A percentile compares a stretch with the other conserved stretches of the same genome.
These are phyloP conservation scores for Heterocephalus glaber DNA, from an alignment of 2,113 vertebrate genomes.

Conservation along the genomic window DNA sequence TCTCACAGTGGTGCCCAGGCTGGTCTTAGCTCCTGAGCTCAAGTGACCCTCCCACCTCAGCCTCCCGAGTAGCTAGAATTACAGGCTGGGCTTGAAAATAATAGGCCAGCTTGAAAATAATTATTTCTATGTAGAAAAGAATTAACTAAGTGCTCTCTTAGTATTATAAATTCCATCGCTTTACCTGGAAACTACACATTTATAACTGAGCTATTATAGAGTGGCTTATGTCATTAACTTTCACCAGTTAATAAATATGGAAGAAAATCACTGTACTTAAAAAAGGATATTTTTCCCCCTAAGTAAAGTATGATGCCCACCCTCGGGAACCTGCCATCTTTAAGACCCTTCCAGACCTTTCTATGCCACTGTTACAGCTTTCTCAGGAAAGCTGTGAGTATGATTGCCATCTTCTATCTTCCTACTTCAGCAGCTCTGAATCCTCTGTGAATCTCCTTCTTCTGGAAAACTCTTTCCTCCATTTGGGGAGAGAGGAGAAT, in stretches of 20 bases:
- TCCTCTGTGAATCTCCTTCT: background rate
- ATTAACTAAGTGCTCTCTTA: slow-evolving; percentile 73
- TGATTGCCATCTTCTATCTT: background rate
- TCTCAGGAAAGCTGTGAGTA: background rate
- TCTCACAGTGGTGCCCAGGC: background rate
- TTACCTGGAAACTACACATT: slow-evolving; percentile 82
- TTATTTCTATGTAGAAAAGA: slow-evolving; percentile 58
- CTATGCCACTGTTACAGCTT: background rate
- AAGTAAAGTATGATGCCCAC: background rate
- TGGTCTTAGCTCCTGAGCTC: background rate
- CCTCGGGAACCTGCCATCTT: background rate
- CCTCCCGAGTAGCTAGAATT: background rate
- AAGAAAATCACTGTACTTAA: background rate
- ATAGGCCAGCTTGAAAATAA: background rate
- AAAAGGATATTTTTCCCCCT: background rate
- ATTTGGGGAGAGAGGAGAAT: background rate
- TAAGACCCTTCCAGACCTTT: background rate
- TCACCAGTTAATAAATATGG: background rate
- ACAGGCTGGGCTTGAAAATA: background rate
- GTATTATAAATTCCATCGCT: slow-evolving; percentile 72
- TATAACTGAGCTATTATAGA: slow-evolving; percentile 79
- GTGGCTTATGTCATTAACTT: slow-evolving; percentile 30
- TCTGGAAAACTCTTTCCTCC: slow-evolving; percentile 16
- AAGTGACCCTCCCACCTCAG: background rate
- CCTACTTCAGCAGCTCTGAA: background rate